A percentile compares a stretch with the other conserved stretches of the same genome.
phyloP scores from a whole-genome alignment of 1,140 invertebrate species.

The Drosophila athabasca region DNA sequence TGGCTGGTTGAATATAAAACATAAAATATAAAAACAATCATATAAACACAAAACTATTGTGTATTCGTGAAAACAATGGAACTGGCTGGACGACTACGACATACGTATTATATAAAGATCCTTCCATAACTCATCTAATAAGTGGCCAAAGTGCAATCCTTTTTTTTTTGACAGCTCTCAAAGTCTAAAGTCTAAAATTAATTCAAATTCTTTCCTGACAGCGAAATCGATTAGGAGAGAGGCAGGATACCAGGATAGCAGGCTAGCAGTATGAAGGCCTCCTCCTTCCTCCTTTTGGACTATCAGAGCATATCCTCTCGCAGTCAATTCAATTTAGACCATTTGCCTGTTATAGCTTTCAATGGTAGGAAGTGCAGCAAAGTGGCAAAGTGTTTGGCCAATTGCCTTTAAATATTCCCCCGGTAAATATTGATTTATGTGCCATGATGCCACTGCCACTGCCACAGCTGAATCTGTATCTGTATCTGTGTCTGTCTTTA shows the following conservation, averaged over 20 bases:
- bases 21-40: no score
- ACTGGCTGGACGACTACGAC: no score
- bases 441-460: background rate
- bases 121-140: background rate
- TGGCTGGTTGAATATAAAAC: no score
- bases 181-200: constrained; percentile 6
- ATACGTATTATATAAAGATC: background rate
- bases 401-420: constrained; percentile 56
- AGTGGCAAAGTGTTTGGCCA: constrained; percentile 43
- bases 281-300: constrained; percentile 2
- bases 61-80: no score
- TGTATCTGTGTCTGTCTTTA: background rate
- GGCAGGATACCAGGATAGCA: no score
- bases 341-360: constrained; percentile 48
- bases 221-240: constrained; percentile 25
- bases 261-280: background rate
- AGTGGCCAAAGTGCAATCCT: background rate
- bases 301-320: constrained; percentile 23
- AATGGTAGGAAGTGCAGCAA: constrained; percentile 33
- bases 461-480: background rate
- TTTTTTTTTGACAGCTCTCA: constrained; percentile 11
- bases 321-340: constrained; percentile 52
- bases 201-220: constrained; percentile 12
- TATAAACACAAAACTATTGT: no score
- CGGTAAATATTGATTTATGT: constrained; percentile 67